Percentiles rank a stretch among this genome's conserved stretches.
Conservation (phyloP, 2,797 vertebrate genomes). For the Rhynchonycteris naso region DNA sequence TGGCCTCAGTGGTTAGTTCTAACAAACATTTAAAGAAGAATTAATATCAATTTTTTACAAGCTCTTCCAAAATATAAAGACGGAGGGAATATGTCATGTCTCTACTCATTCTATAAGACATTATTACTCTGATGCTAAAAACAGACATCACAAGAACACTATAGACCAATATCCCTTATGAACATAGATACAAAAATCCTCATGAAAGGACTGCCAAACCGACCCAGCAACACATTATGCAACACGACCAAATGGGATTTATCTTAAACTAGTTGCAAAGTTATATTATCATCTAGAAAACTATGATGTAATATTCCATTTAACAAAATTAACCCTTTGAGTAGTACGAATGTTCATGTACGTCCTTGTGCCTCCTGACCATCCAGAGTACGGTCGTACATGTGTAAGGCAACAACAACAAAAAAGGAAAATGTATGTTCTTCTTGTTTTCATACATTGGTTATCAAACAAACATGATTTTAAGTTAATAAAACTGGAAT, state of each 20-base stretch:
- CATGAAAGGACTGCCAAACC: not conserved
- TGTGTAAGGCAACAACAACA: too few relatives aligned
- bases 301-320: not conserved
- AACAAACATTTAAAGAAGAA: not conserved
- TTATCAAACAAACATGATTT: too few relatives aligned
- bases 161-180: not conserved
- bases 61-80: not conserved
- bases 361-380: too few relatives aligned
- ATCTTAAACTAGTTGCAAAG: not conserved
- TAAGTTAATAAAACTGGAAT: too few relatives aligned
- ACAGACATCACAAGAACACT: not conserved
- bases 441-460: too few relatives aligned
- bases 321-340: not conserved
- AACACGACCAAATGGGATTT: not conserved
- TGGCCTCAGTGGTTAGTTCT: constrained; percentile 20
- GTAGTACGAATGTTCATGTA: too few relatives aligned
- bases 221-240: not conserved
- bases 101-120: not conserved
- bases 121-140: not conserved
- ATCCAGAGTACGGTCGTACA: too few relatives aligned
- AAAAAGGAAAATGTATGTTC: too few relatives aligned
- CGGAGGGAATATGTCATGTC: not conserved
- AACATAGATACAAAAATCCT: not conserved
- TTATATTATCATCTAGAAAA: not conserved
- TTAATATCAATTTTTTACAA: not conserved